Evolutionary conservation across 2,888 invertebrate species (phyloP).

Genomic region (Agriopis leucophaearia): DNA sequence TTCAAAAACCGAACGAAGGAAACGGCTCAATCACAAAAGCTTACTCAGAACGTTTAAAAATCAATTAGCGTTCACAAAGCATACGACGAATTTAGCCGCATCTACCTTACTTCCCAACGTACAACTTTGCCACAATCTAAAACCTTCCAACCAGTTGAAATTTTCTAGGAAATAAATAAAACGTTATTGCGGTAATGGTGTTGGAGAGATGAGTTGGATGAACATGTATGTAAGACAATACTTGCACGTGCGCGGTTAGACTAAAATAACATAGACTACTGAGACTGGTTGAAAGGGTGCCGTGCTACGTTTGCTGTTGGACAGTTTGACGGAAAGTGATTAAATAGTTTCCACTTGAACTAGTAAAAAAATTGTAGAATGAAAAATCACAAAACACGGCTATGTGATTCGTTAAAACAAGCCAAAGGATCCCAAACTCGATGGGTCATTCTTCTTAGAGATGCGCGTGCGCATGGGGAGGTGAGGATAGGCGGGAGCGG

Average conservation of each 20-base stretch:
- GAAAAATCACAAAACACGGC: too few species aligned
- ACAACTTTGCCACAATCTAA: conserved; percentile 17
- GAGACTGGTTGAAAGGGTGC: conserved; percentile 61
- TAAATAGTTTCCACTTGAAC: not conserved
- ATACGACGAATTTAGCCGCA: conserved; percentile 33
- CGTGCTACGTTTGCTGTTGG: conserved; percentile 30
- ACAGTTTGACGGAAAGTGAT: conserved; percentile 24
- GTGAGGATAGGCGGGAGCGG: too few species aligned
- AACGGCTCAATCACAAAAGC: conserved; percentile 69
- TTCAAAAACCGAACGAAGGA: conserved; percentile 31
- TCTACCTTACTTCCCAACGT: not conserved
- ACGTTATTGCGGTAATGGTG: conserved; percentile 20
- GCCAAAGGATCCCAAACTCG: too few species aligned
- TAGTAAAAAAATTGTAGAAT: too few species aligned
- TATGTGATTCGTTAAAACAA: too few species aligned
- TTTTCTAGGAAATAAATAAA: not conserved
- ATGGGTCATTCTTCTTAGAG: too few species aligned
- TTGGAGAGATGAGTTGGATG: not conserved
- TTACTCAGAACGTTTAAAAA: conserved; percentile 72
- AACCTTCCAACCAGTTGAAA: not conserved
- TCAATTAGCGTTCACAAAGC: conserved; percentile 68
- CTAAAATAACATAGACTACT: conserved; percentile 79
- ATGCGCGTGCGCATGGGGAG: too few species aligned
- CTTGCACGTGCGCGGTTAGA: conserved; percentile 67
- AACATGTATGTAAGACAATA: conserved; percentile 33